Evolutionary conservation across 2,888 invertebrate species (phyloP).

Genomic region (Sepiola atlantica): DNA sequence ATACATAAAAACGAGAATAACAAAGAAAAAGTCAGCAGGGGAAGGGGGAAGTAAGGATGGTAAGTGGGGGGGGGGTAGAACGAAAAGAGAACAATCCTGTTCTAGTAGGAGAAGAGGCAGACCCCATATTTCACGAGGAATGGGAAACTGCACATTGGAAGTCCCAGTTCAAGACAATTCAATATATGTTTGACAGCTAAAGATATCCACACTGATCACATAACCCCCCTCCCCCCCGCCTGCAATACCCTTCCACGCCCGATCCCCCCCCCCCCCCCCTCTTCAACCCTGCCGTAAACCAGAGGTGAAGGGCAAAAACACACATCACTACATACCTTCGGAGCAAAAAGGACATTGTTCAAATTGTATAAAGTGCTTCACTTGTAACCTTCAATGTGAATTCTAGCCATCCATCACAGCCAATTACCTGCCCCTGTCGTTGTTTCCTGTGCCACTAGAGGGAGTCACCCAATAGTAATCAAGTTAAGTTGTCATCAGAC

Average conservation of each 20-base stretch:
- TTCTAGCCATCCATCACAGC: neutral
- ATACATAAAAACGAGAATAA: neutral
- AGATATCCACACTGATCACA: constrained; percentile 22
- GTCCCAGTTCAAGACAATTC: constrained; percentile 18
- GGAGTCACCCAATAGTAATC: constrained; percentile 18
- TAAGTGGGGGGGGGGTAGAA: neutral
- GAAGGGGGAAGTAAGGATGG: too few relatives aligned
- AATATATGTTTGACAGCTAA: constrained; percentile 21
- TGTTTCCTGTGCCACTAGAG: neutral
- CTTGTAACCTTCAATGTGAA: neutral
- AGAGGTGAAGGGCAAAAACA: neutral
- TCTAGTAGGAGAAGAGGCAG: neutral
- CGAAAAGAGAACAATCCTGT: neutral
- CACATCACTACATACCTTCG: neutral
- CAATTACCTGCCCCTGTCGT: constrained; percentile 32
- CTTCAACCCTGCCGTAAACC: too few relatives aligned
- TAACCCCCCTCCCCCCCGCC: too few relatives aligned
- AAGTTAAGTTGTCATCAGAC: constrained; percentile 22
- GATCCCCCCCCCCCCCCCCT: too few relatives aligned
- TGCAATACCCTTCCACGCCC: too few relatives aligned
- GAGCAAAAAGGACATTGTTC: constrained; percentile 12
- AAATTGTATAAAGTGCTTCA: constrained; percentile 12
- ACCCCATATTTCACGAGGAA: neutral
- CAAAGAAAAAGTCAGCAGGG: neutral
- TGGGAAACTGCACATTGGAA: neutral